Evolutionary conservation across 1,140 invertebrate species (phyloP).

Genomic region (Mycetomoellerius zeteki): DNA sequence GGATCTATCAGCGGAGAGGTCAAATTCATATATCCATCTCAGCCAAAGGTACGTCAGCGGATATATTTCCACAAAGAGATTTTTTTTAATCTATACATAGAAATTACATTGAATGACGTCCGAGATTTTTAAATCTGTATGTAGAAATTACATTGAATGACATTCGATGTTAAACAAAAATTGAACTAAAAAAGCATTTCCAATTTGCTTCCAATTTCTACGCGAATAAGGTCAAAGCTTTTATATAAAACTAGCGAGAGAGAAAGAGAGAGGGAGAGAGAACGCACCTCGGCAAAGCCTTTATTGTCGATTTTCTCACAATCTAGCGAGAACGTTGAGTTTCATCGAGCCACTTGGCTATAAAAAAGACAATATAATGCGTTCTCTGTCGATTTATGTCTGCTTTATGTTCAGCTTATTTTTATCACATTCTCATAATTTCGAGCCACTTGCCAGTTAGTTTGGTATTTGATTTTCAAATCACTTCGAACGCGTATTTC

Average conservation of each 20-base stretch:
- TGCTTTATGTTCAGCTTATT: background rate
- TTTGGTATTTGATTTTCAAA: background rate
- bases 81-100: conserved; percentile 20
- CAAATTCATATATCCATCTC: conserved; percentile 89
- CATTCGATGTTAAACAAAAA: background rate
- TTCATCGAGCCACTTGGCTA: conserved; percentile 14
- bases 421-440: background rate
- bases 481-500: conserved; percentile 5
- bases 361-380: conserved; percentile 9
- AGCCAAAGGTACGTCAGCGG: conserved; percentile 88
- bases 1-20: conserved; percentile 87
- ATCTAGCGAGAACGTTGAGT: conserved; percentile 27
- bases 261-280: conserved; percentile 11
- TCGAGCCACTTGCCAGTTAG: background rate
- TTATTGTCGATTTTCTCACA: conserved; percentile 56
- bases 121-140: conserved; percentile 21
- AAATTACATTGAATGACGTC: background rate
- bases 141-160: conserved; percentile 10
- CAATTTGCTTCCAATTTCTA: conserved; percentile 40
- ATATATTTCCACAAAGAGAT: background rate
- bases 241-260: conserved; percentile 37
- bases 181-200: conserved; percentile 25
- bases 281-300: conserved; percentile 1
- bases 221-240: conserved; percentile 42
- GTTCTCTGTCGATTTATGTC: background rate